Base-by-base conservation (phyloP, 1,140 invertebrate species). In the Scaptomyza graminum region DNA sequence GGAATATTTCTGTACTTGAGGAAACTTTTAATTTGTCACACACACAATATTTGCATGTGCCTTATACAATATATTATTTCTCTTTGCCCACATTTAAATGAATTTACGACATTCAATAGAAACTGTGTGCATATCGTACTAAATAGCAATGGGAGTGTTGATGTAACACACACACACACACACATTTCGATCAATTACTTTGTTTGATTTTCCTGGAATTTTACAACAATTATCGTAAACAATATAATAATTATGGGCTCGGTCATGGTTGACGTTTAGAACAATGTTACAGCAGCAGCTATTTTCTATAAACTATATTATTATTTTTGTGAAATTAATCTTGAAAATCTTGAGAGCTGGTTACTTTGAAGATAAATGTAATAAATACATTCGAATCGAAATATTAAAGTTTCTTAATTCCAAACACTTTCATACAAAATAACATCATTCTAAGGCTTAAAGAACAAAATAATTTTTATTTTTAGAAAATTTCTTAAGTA, bases 101-200 rank as follows among this genome's bases (percentile, higher is more conserved):
- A 87, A 87, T 87, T 88, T 87, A 87, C 67, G 83, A 87, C 70
- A 34, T 47, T 57, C 31, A 65, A 74, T 63, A 25, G 63, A 54
- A 2, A 15, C 13, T 31, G 6, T 31, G 6, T 31, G 28, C 55
- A 64, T 49, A 41, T 25, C 46, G 22, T 41, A 41, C 63, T 74
- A 50, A 22, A 22, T 22, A 22, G 47, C 37, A 31, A 13, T 43
- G 49, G 55, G 22, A 12, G 44, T 18, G 15, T 57, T 47, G 54
- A 49, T 74, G 59, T 69, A 74, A 81, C 64, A 55, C 25, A 49
- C 41, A 57, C 2, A 25, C 52, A 55, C 47, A 55, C 50, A 28
- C 6, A 31, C 7, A 31, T 5, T 6, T 31, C 56, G 65, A 18
- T 69, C 57, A 87, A 88, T 87, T 82, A 75, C 49, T 87, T 78